A percentile compares a stretch with the other conserved stretches of the same genome.
Conservation (phyloP, 2,113 vertebrate species). For the Solea solea region DNA sequence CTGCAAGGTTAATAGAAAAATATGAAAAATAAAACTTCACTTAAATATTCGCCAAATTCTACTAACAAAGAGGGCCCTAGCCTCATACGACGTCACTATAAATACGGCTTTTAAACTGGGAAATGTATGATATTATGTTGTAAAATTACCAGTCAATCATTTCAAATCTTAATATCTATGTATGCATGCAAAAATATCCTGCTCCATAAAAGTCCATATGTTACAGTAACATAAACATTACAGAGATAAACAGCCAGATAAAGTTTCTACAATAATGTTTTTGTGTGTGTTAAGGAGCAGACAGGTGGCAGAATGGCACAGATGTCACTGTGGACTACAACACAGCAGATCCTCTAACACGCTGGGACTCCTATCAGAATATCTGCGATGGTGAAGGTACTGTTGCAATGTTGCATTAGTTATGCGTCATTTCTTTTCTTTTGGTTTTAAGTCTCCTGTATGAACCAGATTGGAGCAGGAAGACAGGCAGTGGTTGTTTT, state of each 20-base stretch:
- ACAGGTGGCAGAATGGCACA: constrained; percentile 85
- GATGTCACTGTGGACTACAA: constrained; percentile 90
- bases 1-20: too few relatives aligned
- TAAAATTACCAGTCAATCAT: too few relatives aligned
- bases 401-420: constrained; percentile 22
- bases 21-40: too few relatives aligned
- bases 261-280: not conserved
- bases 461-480: constrained; percentile 1
- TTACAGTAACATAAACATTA: not conserved
- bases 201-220: not conserved
- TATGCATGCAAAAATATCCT: not conserved
- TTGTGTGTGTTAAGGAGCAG: constrained; percentile 77
- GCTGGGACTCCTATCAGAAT: constrained; percentile 95
- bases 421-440: constrained; percentile 27
- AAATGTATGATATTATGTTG: too few relatives aligned
- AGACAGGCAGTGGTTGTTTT: not conserved
- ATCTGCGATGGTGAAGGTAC: constrained; percentile 89
- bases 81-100: too few relatives aligned
- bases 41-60: too few relatives aligned
- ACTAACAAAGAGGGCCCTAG: too few relatives aligned
- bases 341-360: constrained; percentile 87
- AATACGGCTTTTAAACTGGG: too few relatives aligned
- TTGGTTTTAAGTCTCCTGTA: not conserved
- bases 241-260: not conserved
- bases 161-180: not conserved